phyloP scores from a whole-genome alignment of 2,797 vertebrate genomes.

The Pseudotriccus pelzelni region DNA sequence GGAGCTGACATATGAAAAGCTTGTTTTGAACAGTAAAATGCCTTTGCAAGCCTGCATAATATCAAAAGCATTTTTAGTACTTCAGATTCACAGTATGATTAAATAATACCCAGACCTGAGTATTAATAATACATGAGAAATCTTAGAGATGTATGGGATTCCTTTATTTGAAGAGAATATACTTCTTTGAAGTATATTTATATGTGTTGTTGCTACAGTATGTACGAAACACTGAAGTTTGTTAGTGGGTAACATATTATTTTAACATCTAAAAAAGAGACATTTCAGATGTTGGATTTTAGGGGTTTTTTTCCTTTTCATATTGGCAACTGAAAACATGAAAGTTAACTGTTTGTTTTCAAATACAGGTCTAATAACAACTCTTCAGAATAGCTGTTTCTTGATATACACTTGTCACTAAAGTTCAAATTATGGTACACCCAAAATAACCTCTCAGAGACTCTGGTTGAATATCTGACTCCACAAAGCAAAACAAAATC shows the following conservation, averaged over 20 bases:
- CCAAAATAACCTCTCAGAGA: not conserved
- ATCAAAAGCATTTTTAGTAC: not conserved
- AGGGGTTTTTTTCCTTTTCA: not conserved
- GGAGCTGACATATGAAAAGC: not conserved
- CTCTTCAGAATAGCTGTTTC: not conserved
- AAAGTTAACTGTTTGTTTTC: not conserved
- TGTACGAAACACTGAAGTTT: not conserved
- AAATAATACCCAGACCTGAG: not conserved
- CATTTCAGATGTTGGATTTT: not conserved
- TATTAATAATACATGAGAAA: not conserved
- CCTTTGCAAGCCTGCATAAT: not conserved
- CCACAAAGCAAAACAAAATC: not conserved
- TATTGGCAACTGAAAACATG: not conserved
- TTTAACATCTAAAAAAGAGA: not conserved
- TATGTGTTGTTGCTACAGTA: not conserved
- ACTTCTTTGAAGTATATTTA: not conserved
- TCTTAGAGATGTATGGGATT: not conserved
- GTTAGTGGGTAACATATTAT: not conserved
- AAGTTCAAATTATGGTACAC: not conserved
- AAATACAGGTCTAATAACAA: not conserved
- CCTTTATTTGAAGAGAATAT: not conserved
- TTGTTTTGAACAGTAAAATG: not conserved
- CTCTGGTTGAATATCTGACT: not conserved
- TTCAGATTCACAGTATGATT: not conserved
- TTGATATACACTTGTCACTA: fast-evolving